Conservation (phyloP, 2,888 invertebrate genomes). For the Drosophila demipolita region DNA sequence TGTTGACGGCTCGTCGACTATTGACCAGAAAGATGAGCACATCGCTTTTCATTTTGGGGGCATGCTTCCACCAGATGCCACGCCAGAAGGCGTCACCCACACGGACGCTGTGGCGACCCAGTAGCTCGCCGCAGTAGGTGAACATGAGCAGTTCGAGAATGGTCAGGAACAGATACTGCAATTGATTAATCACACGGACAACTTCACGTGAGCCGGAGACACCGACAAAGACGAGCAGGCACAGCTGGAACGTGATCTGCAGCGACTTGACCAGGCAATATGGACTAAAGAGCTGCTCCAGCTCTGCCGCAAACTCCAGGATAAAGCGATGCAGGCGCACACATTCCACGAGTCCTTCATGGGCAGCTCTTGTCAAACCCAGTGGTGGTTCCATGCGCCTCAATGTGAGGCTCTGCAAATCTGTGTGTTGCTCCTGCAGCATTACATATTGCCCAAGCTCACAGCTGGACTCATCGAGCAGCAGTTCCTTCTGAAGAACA, state of each 20-base stretch:
- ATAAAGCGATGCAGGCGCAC: constrained; percentile 83
- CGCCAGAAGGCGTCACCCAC: constrained; percentile 81
- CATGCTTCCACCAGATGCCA: constrained; percentile 77
- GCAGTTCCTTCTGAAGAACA: constrained; percentile 44
- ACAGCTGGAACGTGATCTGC: constrained; percentile 83
- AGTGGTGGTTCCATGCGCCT: not conserved
- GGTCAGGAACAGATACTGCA: constrained; percentile 81
- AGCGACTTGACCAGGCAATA: constrained; percentile 83
- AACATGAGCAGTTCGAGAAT: constrained; percentile 80
- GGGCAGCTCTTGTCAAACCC: constrained; percentile 24
- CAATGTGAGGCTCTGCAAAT: constrained; percentile 47
- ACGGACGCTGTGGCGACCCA: constrained; percentile 77
- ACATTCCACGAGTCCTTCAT: constrained; percentile 76
- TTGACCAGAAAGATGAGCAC: constrained; percentile 80
- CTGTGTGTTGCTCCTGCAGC: constrained; percentile 65
- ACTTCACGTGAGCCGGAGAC: constrained; percentile 72
- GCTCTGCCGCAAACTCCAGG: constrained; percentile 73
- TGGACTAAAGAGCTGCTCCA: constrained; percentile 84
- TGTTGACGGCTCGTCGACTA: constrained; percentile 67
- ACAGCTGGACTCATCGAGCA: constrained; percentile 38
- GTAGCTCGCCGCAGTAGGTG: constrained; percentile 81
- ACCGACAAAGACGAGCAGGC: constrained; percentile 82
- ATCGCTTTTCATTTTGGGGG: constrained; percentile 66
- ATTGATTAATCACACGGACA: constrained; percentile 74
- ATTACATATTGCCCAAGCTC: constrained; percentile 78